Evolutionary conservation across 2,888 invertebrate genomes (phyloP), one percentile per base, ranked within the genome.

Genomic region (Eueremaeus valkanovi): DNA sequence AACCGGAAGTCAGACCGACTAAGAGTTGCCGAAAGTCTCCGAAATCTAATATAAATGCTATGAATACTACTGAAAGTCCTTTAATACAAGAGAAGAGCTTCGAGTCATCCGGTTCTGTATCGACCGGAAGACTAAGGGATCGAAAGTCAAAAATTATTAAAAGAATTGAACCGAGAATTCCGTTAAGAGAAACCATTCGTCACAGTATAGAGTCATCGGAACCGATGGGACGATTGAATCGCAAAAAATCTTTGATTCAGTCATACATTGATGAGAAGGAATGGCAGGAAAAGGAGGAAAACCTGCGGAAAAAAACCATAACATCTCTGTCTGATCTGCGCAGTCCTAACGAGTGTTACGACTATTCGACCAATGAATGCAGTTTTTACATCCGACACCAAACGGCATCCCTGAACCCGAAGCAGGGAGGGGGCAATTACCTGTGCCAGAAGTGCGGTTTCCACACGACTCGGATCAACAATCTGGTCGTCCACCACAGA

Each of bases 361-460:
- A 76, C 27, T 73, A 72, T 24, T 49, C 49, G n/a, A 49, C 36
- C 33, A 73, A 68, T 42, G 73, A 49, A 42, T 76, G 76, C 33
- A 24, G 31, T 66, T 73, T 76, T 61, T 73, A 73, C 58, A 70
- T 76, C 18, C 45, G 76, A 24, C 73, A 76, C 36, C 76, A 76
- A 73, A 68, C 76, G 33, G 27, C 33, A 13, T 36, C 55, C 24
- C 3, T 75, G 61, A 74, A 29, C 13, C 73, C 73, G 29, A 42
- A 58, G 55, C 66, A 51, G 29, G 73, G 68, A 40, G 42, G 24
- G 29, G 76, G 73, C 21, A 76, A 58, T 55, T 73, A 76, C 36
- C 31, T 58, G n/a, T 76, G 76, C 49, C 73, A 73, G 29, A 76
- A 76, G 63, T 76, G 76, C 55, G 76, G 76, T 3, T 76, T 55